Evolutionary conservation across 2,888 invertebrate genomes (phyloP).

Genomic region (Cryptus armator): DNA sequence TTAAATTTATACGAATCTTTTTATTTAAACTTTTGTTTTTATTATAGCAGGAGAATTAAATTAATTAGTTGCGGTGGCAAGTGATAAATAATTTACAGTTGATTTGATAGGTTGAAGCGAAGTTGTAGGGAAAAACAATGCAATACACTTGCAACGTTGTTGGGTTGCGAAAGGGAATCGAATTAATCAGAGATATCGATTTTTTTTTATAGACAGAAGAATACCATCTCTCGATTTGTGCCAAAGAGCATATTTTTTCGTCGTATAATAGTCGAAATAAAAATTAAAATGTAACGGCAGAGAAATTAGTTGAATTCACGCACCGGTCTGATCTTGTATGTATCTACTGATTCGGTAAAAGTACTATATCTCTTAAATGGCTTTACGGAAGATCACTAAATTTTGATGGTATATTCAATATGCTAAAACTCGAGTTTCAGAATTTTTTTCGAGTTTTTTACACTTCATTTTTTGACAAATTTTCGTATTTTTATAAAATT

Average conservation of each 20-base stretch:
- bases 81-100: background rate
- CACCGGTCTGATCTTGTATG: background rate
- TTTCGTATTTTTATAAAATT: background rate
- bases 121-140: background rate
- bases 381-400: background rate
- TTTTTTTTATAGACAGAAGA: background rate
- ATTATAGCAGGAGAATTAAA: background rate
- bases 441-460: background rate
- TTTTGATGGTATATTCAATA: background rate
- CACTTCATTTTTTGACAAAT: background rate
- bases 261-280: background rate
- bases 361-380: background rate
- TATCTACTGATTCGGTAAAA: background rate
- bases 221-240: background rate
- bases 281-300: background rate
- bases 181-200: background rate
- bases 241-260: background rate
- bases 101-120: background rate
- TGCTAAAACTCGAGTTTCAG: background rate
- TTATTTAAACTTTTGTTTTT: background rate
- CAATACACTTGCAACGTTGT: background rate
- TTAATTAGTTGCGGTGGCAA: background rate
- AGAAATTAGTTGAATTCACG: background rate
- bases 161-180: background rate
- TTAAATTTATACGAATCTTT: conserved; percentile 73